Conservation (phyloP, 2,797 vertebrate genomes). For the Leontopithecus rosalia region DNA sequence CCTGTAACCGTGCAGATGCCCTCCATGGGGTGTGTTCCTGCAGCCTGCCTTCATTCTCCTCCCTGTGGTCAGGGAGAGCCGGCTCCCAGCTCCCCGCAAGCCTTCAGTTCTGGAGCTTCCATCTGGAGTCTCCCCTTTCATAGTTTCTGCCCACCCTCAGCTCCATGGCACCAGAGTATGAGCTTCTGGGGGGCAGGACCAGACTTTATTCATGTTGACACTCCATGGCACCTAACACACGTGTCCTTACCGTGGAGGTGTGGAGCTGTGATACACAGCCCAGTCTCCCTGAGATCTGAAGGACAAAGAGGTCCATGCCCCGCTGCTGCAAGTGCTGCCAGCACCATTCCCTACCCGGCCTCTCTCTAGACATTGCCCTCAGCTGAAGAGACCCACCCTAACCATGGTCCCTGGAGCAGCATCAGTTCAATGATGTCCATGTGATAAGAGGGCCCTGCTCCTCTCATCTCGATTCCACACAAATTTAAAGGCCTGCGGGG, state of each 20-base stretch:
- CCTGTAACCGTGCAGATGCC: background rate
- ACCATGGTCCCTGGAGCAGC: background rate
- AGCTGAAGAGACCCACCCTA: background rate
- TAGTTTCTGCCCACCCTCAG: background rate
- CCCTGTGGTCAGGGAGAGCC: background rate
- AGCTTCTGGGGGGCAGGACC: background rate
- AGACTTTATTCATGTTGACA: background rate
- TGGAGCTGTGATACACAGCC: background rate
- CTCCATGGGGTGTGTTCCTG: too few species aligned
- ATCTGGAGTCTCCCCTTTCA: background rate
- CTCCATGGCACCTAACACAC: too few species aligned
- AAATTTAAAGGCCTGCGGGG: background rate
- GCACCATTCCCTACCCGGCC: background rate
- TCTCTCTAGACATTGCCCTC: background rate
- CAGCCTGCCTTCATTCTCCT: background rate
- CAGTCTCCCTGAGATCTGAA: background rate
- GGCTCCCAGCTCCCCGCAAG: background rate
- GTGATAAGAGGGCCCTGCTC: background rate
- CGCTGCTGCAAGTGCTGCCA: background rate
- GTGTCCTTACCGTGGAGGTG: background rate
- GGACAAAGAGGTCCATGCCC: background rate
- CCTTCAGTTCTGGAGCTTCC: too few species aligned
- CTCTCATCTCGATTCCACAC: background rate
- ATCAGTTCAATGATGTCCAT: too few species aligned
- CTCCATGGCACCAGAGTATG: background rate